Evolutionary conservation across 1,140 invertebrate genomes (phyloP).

Genomic region (Ceratitis capitata): DNA sequence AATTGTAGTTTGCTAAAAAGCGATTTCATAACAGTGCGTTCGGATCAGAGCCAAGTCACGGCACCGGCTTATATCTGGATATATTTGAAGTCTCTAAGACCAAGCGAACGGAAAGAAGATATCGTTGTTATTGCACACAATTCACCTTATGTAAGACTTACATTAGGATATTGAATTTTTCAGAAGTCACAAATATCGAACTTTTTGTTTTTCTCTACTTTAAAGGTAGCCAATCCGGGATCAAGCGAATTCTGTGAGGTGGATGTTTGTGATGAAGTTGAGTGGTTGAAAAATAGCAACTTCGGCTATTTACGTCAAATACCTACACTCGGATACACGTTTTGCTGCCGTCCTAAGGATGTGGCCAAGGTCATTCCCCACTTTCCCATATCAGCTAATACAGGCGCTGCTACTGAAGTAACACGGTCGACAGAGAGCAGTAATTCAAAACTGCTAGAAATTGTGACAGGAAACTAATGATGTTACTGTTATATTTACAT

Average conservation of each 20-base stretch:
- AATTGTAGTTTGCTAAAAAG: not conserved
- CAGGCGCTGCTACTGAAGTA: not conserved
- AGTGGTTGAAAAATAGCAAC: constrained; percentile 3
- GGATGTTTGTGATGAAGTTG: constrained; percentile 9
- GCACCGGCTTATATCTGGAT: not conserved
- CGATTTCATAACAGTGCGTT: not conserved
- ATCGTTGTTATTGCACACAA: constrained; percentile 12
- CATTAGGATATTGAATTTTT: not conserved
- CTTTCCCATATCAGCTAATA: not conserved
- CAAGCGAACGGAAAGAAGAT: not conserved
- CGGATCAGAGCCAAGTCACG: not conserved
- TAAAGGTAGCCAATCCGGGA: not conserved
- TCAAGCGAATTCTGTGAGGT: not conserved
- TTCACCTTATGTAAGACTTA: constrained; percentile 17
- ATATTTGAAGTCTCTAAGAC: not conserved
- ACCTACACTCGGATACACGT: not conserved
- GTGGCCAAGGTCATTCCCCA: not conserved
- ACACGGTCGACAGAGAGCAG: not conserved
- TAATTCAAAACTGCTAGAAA: too few species aligned
- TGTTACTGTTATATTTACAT: too few species aligned
- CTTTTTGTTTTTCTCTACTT: not conserved
- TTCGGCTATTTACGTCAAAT: not conserved
- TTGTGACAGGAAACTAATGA: too few species aligned
- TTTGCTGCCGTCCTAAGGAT: constrained; percentile 6
- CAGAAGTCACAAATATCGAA: not conserved